phyloP scores from a whole-genome alignment of 2,113 vertebrate species.

The Psilopsiagon aurifrons region DNA sequence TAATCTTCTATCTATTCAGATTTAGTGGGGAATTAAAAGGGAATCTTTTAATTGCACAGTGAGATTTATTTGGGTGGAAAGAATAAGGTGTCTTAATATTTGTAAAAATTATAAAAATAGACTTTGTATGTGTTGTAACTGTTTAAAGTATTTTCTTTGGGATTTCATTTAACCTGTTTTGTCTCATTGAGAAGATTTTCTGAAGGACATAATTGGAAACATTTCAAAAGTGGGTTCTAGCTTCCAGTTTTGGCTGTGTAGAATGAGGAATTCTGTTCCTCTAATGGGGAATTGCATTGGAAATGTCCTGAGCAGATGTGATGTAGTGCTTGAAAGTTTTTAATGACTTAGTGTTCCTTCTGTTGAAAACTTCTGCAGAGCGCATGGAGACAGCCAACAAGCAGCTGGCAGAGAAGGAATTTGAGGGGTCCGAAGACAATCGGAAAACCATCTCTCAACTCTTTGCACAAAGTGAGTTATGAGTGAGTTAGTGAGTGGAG shows the following conservation, averaged over 20 bases:
- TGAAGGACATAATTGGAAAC: neutral
- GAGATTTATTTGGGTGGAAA: neutral
- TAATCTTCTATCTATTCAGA: neutral
- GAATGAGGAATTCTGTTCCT: neutral
- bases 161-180: neutral
- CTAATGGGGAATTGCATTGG: neutral
- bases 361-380: constrained; percentile 75
- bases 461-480: constrained; percentile 88
- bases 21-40: neutral
- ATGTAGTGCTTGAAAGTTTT: neutral
- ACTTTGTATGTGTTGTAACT: neutral
- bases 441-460: constrained; percentile 97
- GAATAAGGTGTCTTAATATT: neutral
- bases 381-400: constrained; percentile 98
- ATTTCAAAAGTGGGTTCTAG: neutral
- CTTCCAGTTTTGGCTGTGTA: neutral
- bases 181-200: neutral
- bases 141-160: neutral
- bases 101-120: neutral
- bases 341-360: neutral
- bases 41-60: neutral
- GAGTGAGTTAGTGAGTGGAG: neutral
- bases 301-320: neutral
- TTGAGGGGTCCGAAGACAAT: constrained; percentile 94
- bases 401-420: constrained; percentile 94